phyloP scores from a whole-genome alignment of 2,113 vertebrate species.

The Eptesicus fuscus region DNA sequence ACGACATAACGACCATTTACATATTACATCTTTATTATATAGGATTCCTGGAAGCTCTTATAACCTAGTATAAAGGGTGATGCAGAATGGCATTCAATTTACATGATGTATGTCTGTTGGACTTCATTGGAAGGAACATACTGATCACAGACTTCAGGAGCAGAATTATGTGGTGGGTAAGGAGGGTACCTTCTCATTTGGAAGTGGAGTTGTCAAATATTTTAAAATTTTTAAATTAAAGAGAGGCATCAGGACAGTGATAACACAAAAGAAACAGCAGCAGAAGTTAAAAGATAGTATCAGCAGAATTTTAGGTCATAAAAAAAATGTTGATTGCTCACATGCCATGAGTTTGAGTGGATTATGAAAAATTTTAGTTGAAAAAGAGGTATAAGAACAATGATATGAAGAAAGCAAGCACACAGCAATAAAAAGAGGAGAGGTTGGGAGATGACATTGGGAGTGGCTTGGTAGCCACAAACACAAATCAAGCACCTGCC shows the following conservation, averaged over 20 bases:
- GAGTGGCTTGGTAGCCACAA: neutral
- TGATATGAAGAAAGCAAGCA: neutral
- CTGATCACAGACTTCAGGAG: neutral
- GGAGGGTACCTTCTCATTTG: neutral
- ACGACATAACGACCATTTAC: too few species aligned
- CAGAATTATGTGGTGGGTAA: neutral
- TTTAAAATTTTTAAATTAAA: neutral
- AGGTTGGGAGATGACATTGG: neutral
- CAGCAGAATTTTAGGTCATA: neutral
- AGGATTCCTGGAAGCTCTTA: neutral
- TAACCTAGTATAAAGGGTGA: neutral
- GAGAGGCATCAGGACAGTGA: neutral
- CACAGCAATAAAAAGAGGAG: neutral
- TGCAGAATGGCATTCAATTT: neutral
- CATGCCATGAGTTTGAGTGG: neutral
- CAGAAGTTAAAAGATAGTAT: neutral
- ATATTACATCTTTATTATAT: too few species aligned
- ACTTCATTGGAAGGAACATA: neutral
- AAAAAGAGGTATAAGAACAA: neutral
- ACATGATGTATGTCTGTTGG: neutral
- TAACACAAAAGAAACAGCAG: neutral
- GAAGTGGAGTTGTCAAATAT: neutral
- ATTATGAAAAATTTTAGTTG: neutral
- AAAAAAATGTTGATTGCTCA: neutral
- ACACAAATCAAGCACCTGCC: neutral